These are phyloP conservation scores for Labeo calbasu DNA, from an alignment of 2,797 vertebrate genomes.

Conservation along the genomic window DNA sequence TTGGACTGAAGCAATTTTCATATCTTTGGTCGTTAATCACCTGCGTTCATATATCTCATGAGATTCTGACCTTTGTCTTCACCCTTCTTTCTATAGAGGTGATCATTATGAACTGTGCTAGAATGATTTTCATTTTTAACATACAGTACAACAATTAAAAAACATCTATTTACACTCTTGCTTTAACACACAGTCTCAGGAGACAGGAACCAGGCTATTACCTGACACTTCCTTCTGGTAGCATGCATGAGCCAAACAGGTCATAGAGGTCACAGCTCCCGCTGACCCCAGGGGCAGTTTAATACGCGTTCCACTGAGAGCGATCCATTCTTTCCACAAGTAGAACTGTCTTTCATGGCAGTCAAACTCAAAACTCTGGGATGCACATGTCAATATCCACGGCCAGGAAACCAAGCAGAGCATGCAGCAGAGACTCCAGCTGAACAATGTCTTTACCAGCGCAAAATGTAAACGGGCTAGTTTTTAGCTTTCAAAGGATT, in stretches of 20 bases:
- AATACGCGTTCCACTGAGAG: slow-evolving; percentile 23
- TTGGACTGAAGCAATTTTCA: slow-evolving; percentile 1
- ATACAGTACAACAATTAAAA: neutral
- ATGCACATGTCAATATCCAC: slow-evolving; percentile 48
- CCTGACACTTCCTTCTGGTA: neutral
- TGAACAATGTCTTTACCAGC: slow-evolving; percentile 52
- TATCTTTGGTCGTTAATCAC: slow-evolving; percentile 14
- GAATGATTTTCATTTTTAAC: neutral
- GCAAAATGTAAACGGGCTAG: slow-evolving; percentile 29
- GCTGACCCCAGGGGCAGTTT: slow-evolving; percentile 29
- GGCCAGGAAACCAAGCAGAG: slow-evolving; percentile 52
- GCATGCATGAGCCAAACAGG: slow-evolving; percentile 18
- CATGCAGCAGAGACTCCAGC: slow-evolving; percentile 32
- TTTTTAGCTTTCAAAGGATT: slow-evolving; percentile 27
- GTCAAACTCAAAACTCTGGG: slow-evolving; percentile 27
- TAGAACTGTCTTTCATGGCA: slow-evolving; percentile 10
- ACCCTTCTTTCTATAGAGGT: neutral
- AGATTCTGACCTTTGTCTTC: neutral
- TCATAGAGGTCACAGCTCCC: slow-evolving; percentile 13
- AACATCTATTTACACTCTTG: neutral
- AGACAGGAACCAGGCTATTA: neutral
- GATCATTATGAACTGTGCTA: neutral
- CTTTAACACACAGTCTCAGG: neutral
- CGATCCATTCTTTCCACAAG: slow-evolving; percentile 19
- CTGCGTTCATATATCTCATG: neutral